These are phyloP conservation scores for Flabesymbios commensalis DNA, from an alignment of 2,888 invertebrate species.

Conservation along the genomic window DNA sequence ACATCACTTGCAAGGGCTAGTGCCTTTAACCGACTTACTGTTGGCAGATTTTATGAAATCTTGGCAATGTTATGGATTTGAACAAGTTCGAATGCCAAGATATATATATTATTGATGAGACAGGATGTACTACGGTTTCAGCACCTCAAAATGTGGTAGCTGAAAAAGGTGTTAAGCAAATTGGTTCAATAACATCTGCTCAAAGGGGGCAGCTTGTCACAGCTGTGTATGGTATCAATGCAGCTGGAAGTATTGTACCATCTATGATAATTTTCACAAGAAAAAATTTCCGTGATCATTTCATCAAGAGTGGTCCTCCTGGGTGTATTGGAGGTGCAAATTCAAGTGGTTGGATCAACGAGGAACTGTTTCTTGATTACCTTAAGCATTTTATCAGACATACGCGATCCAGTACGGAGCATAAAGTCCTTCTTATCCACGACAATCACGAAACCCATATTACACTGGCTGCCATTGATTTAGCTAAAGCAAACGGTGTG, in stretches of 20 bases:
- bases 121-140: too few relatives aligned
- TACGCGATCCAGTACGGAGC: constrained; percentile 18
- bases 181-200: too few relatives aligned
- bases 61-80: too few relatives aligned
- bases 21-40: too few relatives aligned
- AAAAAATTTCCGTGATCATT: constrained; percentile 14
- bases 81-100: too few relatives aligned
- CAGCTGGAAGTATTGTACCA: constrained; percentile 22
- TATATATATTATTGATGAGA: too few relatives aligned
- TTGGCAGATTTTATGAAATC: too few relatives aligned
- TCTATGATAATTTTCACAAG: constrained; percentile 26
- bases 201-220: constrained; percentile 25
- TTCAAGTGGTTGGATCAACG: constrained; percentile 25
- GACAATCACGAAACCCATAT: constrained; percentile 1
- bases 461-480: not conserved
- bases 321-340: constrained; percentile 3
- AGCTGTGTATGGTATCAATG: constrained; percentile 14
- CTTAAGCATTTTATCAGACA: constrained; percentile 18
- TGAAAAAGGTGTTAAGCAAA: too few relatives aligned
- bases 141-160: too few relatives aligned
- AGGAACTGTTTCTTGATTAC: constrained; percentile 19
- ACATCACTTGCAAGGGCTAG: too few relatives aligned
- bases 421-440: not conserved
- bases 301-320: constrained; percentile 19
- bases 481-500: constrained; percentile 14